Conservation (phyloP, 1,140 invertebrate species). For the Achroia grisella region DNA sequence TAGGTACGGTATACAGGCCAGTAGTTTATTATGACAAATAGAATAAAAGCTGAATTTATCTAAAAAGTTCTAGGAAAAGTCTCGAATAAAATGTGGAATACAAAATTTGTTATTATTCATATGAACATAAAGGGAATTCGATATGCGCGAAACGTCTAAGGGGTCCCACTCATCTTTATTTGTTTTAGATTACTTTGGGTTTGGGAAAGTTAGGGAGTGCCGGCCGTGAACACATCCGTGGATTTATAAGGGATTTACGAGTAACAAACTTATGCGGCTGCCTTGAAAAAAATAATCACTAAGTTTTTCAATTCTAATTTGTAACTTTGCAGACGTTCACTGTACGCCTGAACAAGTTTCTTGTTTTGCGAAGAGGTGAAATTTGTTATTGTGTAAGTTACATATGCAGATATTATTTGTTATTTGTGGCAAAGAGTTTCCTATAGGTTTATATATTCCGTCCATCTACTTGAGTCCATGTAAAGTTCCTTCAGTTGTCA, state of each 20-base stretch:
- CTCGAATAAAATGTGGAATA: constrained; percentile 39
- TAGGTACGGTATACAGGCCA: background rate
- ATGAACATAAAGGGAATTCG: constrained; percentile 49
- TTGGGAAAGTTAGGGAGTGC: constrained; percentile 34
- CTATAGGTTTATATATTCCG: background rate
- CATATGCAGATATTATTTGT: background rate
- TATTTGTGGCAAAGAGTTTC: background rate
- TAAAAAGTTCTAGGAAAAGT: constrained; percentile 20
- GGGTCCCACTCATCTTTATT: constrained; percentile 62
- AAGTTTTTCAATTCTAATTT: constrained; percentile 51
- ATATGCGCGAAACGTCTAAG: constrained; percentile 52
- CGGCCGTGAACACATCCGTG: constrained; percentile 35
- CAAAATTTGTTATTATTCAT: constrained; percentile 52
- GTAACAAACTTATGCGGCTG: constrained; percentile 35
- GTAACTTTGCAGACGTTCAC: constrained; percentile 7
- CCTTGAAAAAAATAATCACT: constrained; percentile 38
- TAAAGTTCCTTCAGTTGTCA: too few relatives aligned
- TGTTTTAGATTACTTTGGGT: constrained; percentile 69
- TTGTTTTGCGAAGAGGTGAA: background rate
- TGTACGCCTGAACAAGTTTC: background rate
- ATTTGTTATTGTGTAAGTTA: background rate
- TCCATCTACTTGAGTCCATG: too few relatives aligned
- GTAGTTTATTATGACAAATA: constrained; percentile 7
- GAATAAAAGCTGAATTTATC: constrained; percentile 8
- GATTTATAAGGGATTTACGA: constrained; percentile 44